Evolutionary conservation across 2,113 vertebrate species (phyloP).

Genomic region (Prionailurus bengalensis): DNA sequence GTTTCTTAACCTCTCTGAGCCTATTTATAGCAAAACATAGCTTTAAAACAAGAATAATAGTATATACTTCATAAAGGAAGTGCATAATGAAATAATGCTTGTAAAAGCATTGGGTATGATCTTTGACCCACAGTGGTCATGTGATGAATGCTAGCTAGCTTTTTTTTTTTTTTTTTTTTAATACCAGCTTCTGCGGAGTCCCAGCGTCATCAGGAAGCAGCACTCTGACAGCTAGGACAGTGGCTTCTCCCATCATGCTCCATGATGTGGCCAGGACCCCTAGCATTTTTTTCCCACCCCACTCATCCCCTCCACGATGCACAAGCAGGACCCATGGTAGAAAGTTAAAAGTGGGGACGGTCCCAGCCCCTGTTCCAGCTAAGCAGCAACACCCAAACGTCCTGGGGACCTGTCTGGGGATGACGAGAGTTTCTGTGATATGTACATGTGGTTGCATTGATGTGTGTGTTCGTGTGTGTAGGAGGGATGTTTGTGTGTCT

Average conservation of each 20-base stretch:
- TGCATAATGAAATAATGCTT: neutral
- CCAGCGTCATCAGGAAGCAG: neutral
- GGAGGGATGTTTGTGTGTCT: neutral
- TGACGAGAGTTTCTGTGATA: neutral
- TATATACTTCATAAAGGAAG: neutral
- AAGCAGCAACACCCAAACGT: neutral
- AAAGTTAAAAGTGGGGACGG: neutral
- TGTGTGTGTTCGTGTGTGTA: neutral
- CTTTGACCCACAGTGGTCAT: neutral
- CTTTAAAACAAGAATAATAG: neutral
- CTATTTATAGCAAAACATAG: neutral
- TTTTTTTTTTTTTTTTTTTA: neutral
- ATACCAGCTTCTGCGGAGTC: neutral
- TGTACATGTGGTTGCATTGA: fast-evolving
- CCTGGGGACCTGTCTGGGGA: neutral
- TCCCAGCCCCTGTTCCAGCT: neutral
- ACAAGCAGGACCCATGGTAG: neutral
- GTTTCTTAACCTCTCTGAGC: neutral
- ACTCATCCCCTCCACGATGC: neutral
- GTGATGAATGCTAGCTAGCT: neutral
- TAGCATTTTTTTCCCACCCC: neutral
- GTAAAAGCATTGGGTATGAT: neutral
- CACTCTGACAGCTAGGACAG: neutral
- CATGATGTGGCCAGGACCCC: neutral
- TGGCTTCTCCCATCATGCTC: neutral